Percentiles rank a stretch among this genome's conserved stretches.
These are phyloP conservation scores for Thyatira batis DNA, from an alignment of 2,888 invertebrate genomes.

Conservation along the genomic window DNA sequence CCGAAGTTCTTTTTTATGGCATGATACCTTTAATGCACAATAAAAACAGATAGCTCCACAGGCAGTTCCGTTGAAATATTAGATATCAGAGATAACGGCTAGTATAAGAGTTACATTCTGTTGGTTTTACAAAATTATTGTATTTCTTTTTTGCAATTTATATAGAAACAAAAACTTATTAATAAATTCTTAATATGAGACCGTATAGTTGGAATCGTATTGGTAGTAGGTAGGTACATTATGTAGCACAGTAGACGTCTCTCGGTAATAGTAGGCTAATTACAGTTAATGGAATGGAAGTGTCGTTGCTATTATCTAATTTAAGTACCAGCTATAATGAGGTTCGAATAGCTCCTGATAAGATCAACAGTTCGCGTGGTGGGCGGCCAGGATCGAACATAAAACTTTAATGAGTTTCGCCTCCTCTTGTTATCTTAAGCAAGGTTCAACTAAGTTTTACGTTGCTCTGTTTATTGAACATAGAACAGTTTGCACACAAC, in stretches of 20 bases:
- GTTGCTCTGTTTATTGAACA: slow-evolving; percentile 67
- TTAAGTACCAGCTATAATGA: slow-evolving; percentile 49
- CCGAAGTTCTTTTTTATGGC: background rate
- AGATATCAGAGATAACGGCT: background rate
- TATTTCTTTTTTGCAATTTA: too few species aligned
- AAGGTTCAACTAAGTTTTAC: slow-evolving; percentile 59
- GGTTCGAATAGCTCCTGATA: slow-evolving; percentile 46
- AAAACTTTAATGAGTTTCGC: slow-evolving; percentile 78
- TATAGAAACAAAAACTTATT: too few species aligned
- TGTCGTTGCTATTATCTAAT: slow-evolving; percentile 7
- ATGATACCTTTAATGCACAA: background rate
- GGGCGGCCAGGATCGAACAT: slow-evolving; percentile 51
- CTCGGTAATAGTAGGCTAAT: background rate
- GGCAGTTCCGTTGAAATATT: background rate
- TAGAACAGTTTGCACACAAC: slow-evolving; percentile 52
- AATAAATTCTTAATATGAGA: too few species aligned
- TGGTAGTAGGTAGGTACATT: too few species aligned
- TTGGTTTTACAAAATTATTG: too few species aligned
- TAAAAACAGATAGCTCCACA: background rate
- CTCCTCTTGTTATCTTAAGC: slow-evolving; percentile 70
- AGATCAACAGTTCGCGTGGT: slow-evolving; percentile 53
- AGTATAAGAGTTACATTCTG: background rate
- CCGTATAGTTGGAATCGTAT: too few species aligned
- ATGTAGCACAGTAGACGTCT: too few species aligned
- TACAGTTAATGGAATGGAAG: background rate